A percentile compares a stretch with the other conserved stretches of the same genome.
These are phyloP conservation scores for Alcedo quadribrachys DNA, from an alignment of 2,797 vertebrate species.

Conservation along the genomic window DNA sequence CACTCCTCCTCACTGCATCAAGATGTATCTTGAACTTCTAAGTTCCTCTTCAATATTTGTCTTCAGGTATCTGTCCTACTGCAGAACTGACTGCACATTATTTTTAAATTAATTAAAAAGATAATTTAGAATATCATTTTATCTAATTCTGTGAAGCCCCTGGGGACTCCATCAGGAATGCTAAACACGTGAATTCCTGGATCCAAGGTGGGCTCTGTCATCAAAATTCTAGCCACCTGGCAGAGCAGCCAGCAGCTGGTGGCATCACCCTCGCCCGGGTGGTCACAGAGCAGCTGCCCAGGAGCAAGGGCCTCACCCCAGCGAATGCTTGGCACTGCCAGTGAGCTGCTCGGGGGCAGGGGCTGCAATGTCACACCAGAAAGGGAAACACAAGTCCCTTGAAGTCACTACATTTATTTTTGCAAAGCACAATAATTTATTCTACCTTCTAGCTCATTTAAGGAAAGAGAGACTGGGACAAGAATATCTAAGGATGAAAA, in stretches of 20 bases:
- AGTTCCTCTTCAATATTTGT: neutral
- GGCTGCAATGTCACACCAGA: neutral
- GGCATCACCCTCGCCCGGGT: neutral
- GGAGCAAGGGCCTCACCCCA: neutral
- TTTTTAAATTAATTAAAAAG: neutral
- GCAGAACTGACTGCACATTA: neutral
- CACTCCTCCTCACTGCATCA: neutral
- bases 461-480: neutral
- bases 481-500: neutral
- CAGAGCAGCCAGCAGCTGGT: neutral
- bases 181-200: neutral
- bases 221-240: neutral
- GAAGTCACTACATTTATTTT: neutral
- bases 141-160: neutral
- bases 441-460: neutral
- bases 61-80: neutral
- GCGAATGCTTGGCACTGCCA: rapidly evolving
- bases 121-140: neutral
- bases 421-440: conserved; percentile 3
- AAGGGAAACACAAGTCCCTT: neutral
- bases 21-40: neutral
- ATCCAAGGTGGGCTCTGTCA: neutral
- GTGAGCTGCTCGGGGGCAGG: neutral
- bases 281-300: neutral
- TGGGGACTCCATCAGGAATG: neutral